Conservation (phyloP, 2,888 invertebrate species). For the Nipponacmea schrenckii region DNA sequence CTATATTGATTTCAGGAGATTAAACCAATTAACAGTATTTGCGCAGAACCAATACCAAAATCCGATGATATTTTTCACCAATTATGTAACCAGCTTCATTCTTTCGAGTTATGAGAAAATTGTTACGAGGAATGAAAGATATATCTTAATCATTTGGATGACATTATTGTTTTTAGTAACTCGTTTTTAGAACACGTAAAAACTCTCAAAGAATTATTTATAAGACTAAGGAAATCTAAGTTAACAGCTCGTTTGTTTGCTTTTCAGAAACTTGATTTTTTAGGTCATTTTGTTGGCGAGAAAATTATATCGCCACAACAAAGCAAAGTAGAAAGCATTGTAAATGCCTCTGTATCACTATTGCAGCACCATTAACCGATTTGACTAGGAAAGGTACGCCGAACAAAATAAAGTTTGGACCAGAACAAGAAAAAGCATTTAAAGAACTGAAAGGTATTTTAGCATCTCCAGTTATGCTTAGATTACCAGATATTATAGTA, state of each 20-base stretch:
- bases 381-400: slow-evolving; percentile 24
- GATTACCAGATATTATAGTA: slow-evolving; percentile 29
- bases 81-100: slow-evolving; percentile 14
- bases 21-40: slow-evolving; percentile 37
- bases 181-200: neutral
- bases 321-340: slow-evolving; percentile 25
- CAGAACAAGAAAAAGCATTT: slow-evolving; percentile 22
- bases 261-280: slow-evolving; percentile 1
- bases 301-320: slow-evolving; percentile 29
- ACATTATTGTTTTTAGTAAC: neutral
- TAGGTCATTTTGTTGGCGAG: slow-evolving; percentile 36
- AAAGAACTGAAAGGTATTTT: slow-evolving; percentile 23
- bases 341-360: slow-evolving; percentile 25
- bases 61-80: neutral
- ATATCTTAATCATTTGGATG: slow-evolving; percentile 4
- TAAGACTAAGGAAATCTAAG: neutral
- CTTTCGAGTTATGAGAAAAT: slow-evolving; percentile 18
- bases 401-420: slow-evolving; percentile 29
- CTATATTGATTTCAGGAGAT: slow-evolving; percentile 35
- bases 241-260: neutral
- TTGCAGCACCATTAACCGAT: slow-evolving; percentile 19
- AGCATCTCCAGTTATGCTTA: slow-evolving; percentile 23
- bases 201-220: neutral
- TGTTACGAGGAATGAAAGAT: neutral
- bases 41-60: slow-evolving; percentile 29